A percentile compares a stretch with the other conserved stretches of the same genome.
phyloP scores from a whole-genome alignment of 2,797 vertebrate genomes.

The Periparus ater region DNA sequence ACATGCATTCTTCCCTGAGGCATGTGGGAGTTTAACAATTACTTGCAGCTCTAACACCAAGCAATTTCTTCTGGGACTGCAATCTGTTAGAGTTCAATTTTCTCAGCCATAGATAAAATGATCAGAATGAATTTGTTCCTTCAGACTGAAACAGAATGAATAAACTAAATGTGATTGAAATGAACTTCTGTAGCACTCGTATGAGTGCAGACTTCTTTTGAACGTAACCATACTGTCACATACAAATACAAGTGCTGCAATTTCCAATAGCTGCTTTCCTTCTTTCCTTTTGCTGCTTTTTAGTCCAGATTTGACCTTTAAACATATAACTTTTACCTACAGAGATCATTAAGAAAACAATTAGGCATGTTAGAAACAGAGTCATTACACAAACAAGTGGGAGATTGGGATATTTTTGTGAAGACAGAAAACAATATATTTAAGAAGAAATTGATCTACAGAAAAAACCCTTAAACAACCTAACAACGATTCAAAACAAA shows the following conservation, averaged over 20 bases:
- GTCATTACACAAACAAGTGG: background rate
- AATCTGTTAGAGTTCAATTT: slow-evolving; percentile 82
- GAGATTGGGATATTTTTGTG: background rate
- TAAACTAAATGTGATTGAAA: slow-evolving; percentile 79
- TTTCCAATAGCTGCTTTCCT: background rate
- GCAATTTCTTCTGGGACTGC: slow-evolving; percentile 77
- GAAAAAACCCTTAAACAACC: background rate
- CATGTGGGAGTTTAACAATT: slow-evolving; percentile 78
- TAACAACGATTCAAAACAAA: background rate
- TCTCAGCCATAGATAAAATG: slow-evolving; percentile 75
- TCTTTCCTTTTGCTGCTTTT: background rate
- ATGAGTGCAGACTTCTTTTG: background rate
- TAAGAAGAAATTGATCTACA: background rate
- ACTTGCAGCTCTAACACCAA: slow-evolving; percentile 76
- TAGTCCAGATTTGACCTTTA: background rate
- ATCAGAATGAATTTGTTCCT: slow-evolving; percentile 80
- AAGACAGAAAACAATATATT: background rate
- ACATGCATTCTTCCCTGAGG: slow-evolving; percentile 69
- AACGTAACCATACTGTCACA: background rate
- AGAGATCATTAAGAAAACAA: background rate
- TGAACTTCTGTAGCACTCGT: slow-evolving; percentile 67
- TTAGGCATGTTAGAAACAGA: background rate
- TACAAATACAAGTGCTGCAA: background rate
- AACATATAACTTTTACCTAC: background rate
- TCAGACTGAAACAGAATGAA: slow-evolving; percentile 75